A percentile compares a stretch with the other conserved stretches of the same genome.
These are phyloP conservation scores for Labroides dimidiatus DNA, from an alignment of 2,797 vertebrate genomes.

Conservation along the genomic window DNA sequence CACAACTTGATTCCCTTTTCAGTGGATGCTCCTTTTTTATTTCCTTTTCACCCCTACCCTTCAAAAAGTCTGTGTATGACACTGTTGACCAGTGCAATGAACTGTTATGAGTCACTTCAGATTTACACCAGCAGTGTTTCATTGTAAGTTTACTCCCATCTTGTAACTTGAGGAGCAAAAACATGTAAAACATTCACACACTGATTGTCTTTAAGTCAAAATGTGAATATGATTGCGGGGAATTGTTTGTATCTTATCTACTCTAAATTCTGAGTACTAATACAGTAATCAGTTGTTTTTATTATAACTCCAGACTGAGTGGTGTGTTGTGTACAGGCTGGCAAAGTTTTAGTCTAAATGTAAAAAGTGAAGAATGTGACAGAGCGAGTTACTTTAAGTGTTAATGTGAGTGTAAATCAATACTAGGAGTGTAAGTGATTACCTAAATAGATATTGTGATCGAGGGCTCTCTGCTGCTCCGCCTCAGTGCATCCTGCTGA, in stretches of 20 bases:
- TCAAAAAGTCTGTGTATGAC: too few species aligned
- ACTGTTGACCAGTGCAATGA: too few species aligned
- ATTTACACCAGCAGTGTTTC: too few species aligned
- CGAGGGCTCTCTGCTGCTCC: conserved; percentile 24
- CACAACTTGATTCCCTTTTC: too few species aligned
- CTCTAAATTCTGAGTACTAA: background rate
- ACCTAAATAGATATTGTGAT: conserved; percentile 61
- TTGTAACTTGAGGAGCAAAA: too few species aligned
- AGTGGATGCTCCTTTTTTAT: too few species aligned
- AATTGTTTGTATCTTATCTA: background rate
- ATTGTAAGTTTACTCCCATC: too few species aligned
- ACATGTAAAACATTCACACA: too few species aligned
- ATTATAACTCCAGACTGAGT: background rate
- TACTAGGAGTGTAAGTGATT: conserved; percentile 56
- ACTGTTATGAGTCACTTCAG: too few species aligned
- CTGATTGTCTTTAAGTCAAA: too few species aligned
- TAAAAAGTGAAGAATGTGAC: conserved; percentile 26
- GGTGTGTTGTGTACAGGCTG: background rate
- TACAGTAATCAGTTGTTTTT: background rate
- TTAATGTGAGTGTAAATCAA: conserved; percentile 62
- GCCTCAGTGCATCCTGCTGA: conserved; percentile 40
- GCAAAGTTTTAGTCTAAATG: conserved; percentile 12
- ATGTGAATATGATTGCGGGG: too few species aligned
- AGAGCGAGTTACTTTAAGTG: conserved; percentile 31
- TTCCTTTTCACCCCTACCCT: too few species aligned